A percentile compares a stretch with the other conserved stretches of the same genome.
phyloP scores from a whole-genome alignment of 2,113 vertebrate species.

The Nothocercus julius region DNA sequence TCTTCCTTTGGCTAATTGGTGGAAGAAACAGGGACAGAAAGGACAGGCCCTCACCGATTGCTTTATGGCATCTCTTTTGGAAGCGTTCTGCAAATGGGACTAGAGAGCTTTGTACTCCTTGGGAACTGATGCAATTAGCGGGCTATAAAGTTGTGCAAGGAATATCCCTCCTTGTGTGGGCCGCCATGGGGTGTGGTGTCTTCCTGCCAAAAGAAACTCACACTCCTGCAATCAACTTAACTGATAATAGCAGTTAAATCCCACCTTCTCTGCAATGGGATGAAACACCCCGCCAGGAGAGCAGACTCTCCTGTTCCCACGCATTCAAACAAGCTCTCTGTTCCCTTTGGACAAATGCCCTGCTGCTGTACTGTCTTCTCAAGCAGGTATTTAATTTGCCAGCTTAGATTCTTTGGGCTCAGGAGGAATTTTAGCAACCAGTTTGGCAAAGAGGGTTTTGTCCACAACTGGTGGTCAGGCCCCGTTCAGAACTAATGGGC shows the following conservation, averaged over 20 bases:
- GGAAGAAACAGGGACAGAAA: too few relatives aligned
- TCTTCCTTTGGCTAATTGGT: neutral
- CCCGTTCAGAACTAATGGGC: neutral
- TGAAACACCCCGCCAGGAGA: accelerated
- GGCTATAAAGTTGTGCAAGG: neutral
- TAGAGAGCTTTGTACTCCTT: neutral
- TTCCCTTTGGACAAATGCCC: neutral
- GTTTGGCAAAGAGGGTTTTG: neutral
- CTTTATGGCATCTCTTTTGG: neutral
- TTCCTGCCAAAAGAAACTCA: neutral
- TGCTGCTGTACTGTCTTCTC: neutral
- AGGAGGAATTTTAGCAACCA: neutral
- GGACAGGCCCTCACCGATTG: neutral
- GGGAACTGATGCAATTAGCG: neutral
- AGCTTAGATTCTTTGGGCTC: accelerated
- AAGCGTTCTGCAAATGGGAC: neutral
- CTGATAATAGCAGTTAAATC: neutral
- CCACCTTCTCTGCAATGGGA: neutral
- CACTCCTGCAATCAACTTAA: neutral
- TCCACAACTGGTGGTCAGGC: accelerated
- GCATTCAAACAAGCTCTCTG: neutral
- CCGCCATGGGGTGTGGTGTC: neutral
- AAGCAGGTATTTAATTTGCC: accelerated
- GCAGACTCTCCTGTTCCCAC: neutral
- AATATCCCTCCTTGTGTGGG: accelerated